phyloP scores from a whole-genome alignment of 2,113 vertebrate species.

The Plestiodon gilberti region DNA sequence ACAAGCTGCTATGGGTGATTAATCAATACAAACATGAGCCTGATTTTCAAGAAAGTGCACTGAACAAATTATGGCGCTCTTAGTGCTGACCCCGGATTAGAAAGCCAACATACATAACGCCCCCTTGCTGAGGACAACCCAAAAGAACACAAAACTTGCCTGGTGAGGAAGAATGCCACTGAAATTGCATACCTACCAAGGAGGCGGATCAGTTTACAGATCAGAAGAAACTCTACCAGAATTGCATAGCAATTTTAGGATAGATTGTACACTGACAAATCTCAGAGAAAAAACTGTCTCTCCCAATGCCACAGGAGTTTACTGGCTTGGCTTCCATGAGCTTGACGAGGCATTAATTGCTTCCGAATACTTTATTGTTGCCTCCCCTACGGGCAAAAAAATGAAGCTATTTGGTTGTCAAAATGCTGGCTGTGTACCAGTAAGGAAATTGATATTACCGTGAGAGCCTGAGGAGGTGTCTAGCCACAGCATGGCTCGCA shows the following conservation, averaged over 20 bases:
- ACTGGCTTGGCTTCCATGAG: not conserved
- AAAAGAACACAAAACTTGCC: slow-evolving; percentile 43
- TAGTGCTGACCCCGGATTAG: slow-evolving; percentile 29
- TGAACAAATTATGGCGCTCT: slow-evolving; percentile 20
- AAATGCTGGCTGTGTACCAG: not conserved
- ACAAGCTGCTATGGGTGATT: slow-evolving; percentile 55
- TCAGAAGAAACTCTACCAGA: not conserved
- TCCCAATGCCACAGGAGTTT: not conserved
- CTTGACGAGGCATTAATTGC: not conserved
- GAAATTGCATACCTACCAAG: not conserved
- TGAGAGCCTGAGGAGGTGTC: not conserved
- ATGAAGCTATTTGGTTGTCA: not conserved
- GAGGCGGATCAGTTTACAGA: not conserved
- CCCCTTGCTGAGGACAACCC: slow-evolving; percentile 19
- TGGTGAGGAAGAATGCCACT: not conserved
- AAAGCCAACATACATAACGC: slow-evolving; percentile 12
- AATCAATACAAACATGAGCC: slow-evolving; percentile 67
- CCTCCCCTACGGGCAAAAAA: not conserved
- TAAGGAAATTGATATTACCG: not conserved
- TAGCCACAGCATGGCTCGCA: not conserved
- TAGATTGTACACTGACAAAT: not conserved
- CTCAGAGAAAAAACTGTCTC: not conserved
- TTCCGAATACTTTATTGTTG: not conserved
- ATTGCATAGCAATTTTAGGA: not conserved
- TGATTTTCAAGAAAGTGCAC: slow-evolving; percentile 43